Evolutionary conservation across 2,888 invertebrate species (phyloP).

Genomic region (Brachynemurus nebulosus): DNA sequence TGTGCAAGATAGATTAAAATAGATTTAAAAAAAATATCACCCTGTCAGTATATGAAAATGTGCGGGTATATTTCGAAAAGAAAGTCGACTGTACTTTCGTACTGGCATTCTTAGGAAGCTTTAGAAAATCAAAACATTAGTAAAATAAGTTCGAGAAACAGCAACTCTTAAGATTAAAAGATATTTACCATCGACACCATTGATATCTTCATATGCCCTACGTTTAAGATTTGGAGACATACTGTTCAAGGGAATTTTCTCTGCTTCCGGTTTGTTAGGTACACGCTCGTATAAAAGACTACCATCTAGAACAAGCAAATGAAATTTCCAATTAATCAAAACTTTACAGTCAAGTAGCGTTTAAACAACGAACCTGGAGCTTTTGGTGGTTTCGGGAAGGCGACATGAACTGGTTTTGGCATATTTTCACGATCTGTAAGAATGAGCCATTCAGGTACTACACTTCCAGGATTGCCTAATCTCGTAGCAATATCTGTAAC

Average conservation of each 20-base stretch:
- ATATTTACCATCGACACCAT: slow-evolving; percentile 76
- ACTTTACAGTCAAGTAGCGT: no score
- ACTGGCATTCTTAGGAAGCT: no score
- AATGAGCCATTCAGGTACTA: slow-evolving; percentile 52
- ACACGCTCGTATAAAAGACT: slow-evolving; percentile 78
- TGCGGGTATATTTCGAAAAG: no score
- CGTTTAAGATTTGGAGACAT: slow-evolving; percentile 57
- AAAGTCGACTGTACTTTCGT: no score
- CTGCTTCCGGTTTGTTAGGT: slow-evolving; percentile 60
- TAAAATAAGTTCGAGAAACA: no score
- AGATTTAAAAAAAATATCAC: no score
- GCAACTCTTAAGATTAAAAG: no score
- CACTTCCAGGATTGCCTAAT: slow-evolving; percentile 46
- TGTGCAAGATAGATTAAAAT: no score
- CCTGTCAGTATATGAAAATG: no score
- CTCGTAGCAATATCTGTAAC: slow-evolving; percentile 59
- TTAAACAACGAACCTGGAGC: slow-evolving; percentile 46
- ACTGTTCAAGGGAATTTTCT: slow-evolving; percentile 45
- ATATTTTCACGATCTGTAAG: slow-evolving; percentile 61
- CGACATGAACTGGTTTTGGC: slow-evolving; percentile 66
- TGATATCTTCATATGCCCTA: slow-evolving; percentile 77
- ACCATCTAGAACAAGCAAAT: slow-evolving; percentile 49
- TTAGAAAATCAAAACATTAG: no score
- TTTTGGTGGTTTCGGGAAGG: slow-evolving; percentile 84
- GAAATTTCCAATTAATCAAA: no score